A percentile compares a stretch with the other conserved stretches of the same genome.
These are phyloP conservation scores for Petrocephalus sullivani DNA, from an alignment of 2,797 vertebrate genomes.

Conservation along the genomic window DNA sequence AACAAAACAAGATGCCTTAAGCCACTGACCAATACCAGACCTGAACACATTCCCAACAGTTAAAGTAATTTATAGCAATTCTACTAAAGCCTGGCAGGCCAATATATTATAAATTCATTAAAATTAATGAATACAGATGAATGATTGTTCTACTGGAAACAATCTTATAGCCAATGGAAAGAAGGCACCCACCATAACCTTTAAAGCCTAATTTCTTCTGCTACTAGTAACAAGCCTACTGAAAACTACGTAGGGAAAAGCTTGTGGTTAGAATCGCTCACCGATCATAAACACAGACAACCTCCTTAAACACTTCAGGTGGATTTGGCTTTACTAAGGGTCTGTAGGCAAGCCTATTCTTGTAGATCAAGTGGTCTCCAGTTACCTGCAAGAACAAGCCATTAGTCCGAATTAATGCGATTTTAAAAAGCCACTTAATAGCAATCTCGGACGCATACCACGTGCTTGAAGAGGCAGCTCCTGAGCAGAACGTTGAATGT, in stretches of 20 bases:
- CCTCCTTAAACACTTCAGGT: conserved; percentile 31
- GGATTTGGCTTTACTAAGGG: conserved; percentile 27
- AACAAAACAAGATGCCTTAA: neutral
- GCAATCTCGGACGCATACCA: conserved; percentile 35
- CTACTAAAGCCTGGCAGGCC: too few relatives aligned
- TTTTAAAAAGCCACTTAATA: neutral
- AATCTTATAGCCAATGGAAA: neutral
- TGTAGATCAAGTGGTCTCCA: conserved; percentile 44
- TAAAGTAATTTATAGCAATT: neutral
- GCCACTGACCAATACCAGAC: neutral
- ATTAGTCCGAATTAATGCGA: neutral
- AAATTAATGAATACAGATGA: too few relatives aligned
- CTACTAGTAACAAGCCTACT: neutral
- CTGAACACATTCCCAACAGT: neutral
- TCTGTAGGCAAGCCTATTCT: conserved; percentile 47
- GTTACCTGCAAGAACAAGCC: conserved; percentile 46
- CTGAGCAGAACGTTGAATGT: conserved; percentile 44
- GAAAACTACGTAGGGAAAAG: neutral
- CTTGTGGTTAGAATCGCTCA: conserved; percentile 15
- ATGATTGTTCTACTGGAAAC: too few relatives aligned
- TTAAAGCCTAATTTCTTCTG: neutral
- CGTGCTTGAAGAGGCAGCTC: conserved; percentile 52
- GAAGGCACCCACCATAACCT: neutral
- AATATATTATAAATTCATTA: too few relatives aligned
- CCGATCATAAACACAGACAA: conserved; percentile 56